phyloP scores from a whole-genome alignment of 2,113 vertebrate species.

The Pseudolaguvia tuberculata region DNA sequence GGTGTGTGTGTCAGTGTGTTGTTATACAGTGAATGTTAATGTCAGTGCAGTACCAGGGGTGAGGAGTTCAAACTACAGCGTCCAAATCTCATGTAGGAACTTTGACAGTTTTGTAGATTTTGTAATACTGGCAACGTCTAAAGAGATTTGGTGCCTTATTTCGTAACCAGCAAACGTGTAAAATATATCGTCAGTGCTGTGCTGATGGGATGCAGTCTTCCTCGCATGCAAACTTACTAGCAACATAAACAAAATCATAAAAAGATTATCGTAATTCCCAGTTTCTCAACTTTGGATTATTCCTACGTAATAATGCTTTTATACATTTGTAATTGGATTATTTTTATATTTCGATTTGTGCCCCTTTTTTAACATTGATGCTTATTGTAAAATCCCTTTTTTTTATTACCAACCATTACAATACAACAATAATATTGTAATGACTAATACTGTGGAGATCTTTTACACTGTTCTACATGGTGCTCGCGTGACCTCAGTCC shows the following conservation, averaged over 20 bases:
- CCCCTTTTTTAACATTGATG: slow-evolving; percentile 20
- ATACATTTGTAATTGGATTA: not conserved
- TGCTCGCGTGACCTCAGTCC: slow-evolving; percentile 9
- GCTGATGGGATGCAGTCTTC: slow-evolving; percentile 23
- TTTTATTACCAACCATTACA: slow-evolving; percentile 34
- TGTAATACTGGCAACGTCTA: slow-evolving; percentile 14
- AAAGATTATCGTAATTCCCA: not conserved
- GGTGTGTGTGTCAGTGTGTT: slow-evolving; percentile 22
- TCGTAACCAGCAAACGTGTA: slow-evolving; percentile 49
- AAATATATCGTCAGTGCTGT: slow-evolving; percentile 16
- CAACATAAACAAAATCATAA: not conserved
- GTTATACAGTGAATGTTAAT: slow-evolving; percentile 39
- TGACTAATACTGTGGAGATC: not conserved
- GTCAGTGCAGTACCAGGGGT: slow-evolving; percentile 22
- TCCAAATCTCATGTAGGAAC: slow-evolving; percentile 9
- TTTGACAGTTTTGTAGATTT: slow-evolving; percentile 33
- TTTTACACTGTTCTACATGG: slow-evolving; percentile 31
- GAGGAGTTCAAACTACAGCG: not conserved
- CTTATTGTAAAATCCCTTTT: slow-evolving; percentile 46
- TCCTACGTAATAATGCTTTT: not conserved
- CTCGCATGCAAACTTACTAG: not conserved
- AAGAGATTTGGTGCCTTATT: slow-evolving; percentile 55
- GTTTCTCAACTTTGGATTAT: not conserved
- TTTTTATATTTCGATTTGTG: not conserved
- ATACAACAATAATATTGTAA: too few relatives aligned